Base-by-base conservation (phyloP, 2,113 vertebrate species). In the Recurvirostra avosetta region DNA sequence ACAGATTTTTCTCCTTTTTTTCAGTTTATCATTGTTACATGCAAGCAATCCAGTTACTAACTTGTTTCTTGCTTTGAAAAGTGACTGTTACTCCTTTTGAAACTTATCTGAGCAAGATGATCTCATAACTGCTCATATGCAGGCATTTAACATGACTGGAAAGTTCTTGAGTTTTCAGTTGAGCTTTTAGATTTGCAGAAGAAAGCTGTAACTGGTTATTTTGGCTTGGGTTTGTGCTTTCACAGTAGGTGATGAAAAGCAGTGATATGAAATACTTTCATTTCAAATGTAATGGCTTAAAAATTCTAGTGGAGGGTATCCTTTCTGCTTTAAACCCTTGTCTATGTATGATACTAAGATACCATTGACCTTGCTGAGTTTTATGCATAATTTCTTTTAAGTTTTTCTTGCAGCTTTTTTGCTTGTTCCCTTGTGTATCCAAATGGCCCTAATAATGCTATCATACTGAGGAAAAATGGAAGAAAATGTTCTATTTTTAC, bases 51-150 rank as follows among this genome's bases (percentile, higher is more conserved):
- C 10, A 41, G 34, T 52, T 91, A 34, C 3, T 23, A 41, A 88
- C 11, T 71, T 32, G 8, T 49, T 76, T 45, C 8, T 74, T 92
- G 10, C 32, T 71, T 93, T 87, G 58, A 85, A 36, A 78, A 55
- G 15, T 66, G 5, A 38, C 29, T 67, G 5, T 49, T 67, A 63
- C 21, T 75, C 9, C 18, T 63, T 73, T 77, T 41, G 55, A 59
- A 84, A 63, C 11, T 91, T 81, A 26, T 27, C 38, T 58, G 50
- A 66, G n/a, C 9, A 53, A 49, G 8, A 7, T 77, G 15, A 20
- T 84, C 27, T 72, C 0, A 0, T 40, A 77, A 53, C 16, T 0
- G 0, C 29, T 85, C 71, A 7, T 45, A 18, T 23, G 4, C 34
- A 27, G 36, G 19, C 21, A 12, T 70, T 78, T 74, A 66, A 58